Evolutionary conservation across 2,113 vertebrate genomes (phyloP).

Genomic region (Oryzias celebensis): DNA sequence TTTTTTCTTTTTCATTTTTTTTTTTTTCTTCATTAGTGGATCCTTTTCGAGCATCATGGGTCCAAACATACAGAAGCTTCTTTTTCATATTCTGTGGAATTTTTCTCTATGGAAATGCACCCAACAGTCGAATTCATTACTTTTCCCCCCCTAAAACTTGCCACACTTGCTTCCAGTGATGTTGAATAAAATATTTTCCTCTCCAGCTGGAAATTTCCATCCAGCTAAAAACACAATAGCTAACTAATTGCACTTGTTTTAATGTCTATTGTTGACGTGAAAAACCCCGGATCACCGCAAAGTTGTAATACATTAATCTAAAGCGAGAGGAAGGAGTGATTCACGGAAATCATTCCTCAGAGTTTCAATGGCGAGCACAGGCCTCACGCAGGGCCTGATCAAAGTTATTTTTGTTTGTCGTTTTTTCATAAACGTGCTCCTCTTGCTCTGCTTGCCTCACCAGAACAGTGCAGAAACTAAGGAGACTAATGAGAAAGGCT

Average conservation of each 20-base stretch:
- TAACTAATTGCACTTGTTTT: neutral
- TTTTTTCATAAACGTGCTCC: constrained; percentile 29
- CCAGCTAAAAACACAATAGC: neutral
- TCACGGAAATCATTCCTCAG: constrained; percentile 24
- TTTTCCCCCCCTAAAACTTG: neutral
- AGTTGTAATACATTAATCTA: no score
- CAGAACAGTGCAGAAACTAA: constrained; percentile 46
- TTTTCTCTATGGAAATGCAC: neutral
- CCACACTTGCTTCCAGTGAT: neutral
- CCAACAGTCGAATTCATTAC: no score
- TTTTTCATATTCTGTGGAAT: neutral
- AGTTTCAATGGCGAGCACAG: constrained; percentile 24
- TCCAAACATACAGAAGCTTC: neutral
- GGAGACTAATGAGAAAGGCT: constrained; percentile 66
- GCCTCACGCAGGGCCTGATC: constrained; percentile 32
- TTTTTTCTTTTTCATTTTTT: neutral
- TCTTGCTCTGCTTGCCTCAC: constrained; percentile 35
- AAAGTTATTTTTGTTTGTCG: constrained; percentile 31
- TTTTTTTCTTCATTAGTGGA: neutral
- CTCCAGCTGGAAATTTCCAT: neutral
- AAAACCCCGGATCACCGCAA: no score
- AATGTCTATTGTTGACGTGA: no score
- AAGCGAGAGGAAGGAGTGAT: constrained; percentile 9
- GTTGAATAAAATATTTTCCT: neutral
- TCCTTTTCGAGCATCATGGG: neutral